A percentile compares a stretch with the other conserved stretches of the same genome.
Evolutionary conservation across 2,888 invertebrate genomes (phyloP).

Genomic region (Parascotia fuliginaria): DNA sequence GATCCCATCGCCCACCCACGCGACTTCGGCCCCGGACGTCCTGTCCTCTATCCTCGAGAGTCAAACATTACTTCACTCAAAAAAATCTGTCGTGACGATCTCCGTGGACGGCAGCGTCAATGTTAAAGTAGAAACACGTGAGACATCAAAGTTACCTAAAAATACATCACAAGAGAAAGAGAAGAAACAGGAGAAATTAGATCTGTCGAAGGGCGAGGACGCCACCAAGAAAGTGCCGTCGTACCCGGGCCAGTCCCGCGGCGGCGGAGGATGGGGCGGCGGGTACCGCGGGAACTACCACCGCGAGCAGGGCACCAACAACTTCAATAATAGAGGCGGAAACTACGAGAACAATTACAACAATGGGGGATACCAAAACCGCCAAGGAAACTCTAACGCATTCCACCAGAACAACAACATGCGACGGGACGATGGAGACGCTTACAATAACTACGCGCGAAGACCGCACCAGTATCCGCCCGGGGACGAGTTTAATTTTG

Average conservation of each 20-base stretch:
- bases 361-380: slow-evolving; percentile 41
- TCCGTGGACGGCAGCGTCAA: slow-evolving; percentile 87
- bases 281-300: slow-evolving; percentile 62
- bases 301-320: slow-evolving; percentile 77
- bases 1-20: slow-evolving; percentile 70
- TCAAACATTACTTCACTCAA: slow-evolving; percentile 90
- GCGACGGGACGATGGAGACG: slow-evolving; percentile 53
- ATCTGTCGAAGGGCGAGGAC: slow-evolving; percentile 55
- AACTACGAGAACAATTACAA: slow-evolving; percentile 66
- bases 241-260: slow-evolving; percentile 87
- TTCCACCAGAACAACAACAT: slow-evolving; percentile 43
- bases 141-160: slow-evolving; percentile 7
- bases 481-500: slow-evolving; percentile 51
- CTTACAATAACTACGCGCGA: slow-evolving; percentile 54
- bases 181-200: slow-evolving; percentile 45
- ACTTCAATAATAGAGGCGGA: slow-evolving; percentile 79
- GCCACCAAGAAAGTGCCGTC: slow-evolving; percentile 85
- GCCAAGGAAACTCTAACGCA: slow-evolving; percentile 39
- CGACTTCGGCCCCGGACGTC: slow-evolving; percentile 85
- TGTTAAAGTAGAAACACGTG: slow-evolving; percentile 67
- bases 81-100: slow-evolving; percentile 84
- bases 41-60: slow-evolving; percentile 89
- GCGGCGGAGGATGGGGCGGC: slow-evolving; percentile 77
- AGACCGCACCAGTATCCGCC: slow-evolving; percentile 57
- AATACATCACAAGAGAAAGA: slow-evolving; percentile 12